phyloP scores from a whole-genome alignment of 1,140 invertebrate species.

The Cotesia typhae region DNA sequence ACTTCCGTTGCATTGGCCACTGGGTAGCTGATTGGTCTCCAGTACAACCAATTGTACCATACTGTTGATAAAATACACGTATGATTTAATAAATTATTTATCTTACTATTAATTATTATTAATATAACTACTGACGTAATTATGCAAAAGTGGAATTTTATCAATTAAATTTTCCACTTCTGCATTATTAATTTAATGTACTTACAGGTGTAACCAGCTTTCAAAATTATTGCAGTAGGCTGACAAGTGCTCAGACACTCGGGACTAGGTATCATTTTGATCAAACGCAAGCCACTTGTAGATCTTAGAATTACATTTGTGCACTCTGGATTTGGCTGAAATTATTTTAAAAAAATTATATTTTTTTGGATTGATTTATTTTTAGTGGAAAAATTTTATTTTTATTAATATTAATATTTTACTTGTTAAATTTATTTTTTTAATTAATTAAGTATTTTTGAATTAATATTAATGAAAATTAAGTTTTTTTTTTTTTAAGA shows the following conservation, averaged over 20 bases:
- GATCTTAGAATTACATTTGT: conserved; percentile 77
- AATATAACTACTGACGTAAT: conserved; percentile 11
- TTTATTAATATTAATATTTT: too few species aligned
- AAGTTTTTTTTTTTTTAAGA: too few species aligned
- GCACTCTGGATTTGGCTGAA: conserved; percentile 77
- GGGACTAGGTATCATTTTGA: conserved; percentile 73
- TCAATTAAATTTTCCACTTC: too few species aligned
- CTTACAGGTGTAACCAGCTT: conserved; percentile 76
- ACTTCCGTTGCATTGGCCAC: conserved; percentile 67
- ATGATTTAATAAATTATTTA: conserved; percentile 34
- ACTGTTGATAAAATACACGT: conserved; percentile 69
- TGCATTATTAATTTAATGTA: conserved; percentile 42
- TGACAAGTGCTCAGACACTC: conserved; percentile 75
- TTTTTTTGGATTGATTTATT: too few species aligned
- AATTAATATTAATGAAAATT: too few species aligned
- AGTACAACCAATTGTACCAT: conserved; percentile 88
- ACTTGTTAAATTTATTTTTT: too few species aligned
- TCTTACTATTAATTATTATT: conserved; percentile 14
- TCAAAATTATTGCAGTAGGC: conserved; percentile 71
- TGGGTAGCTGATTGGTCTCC: conserved; percentile 74
- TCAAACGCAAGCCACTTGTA: conserved; percentile 71
- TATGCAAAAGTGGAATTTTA: too few species aligned
- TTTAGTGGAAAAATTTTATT: too few species aligned
- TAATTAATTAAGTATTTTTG: too few species aligned
- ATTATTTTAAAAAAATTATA: neutral